phyloP scores from a whole-genome alignment of 2,797 vertebrate species.

The Petrocephalus sullivani region DNA sequence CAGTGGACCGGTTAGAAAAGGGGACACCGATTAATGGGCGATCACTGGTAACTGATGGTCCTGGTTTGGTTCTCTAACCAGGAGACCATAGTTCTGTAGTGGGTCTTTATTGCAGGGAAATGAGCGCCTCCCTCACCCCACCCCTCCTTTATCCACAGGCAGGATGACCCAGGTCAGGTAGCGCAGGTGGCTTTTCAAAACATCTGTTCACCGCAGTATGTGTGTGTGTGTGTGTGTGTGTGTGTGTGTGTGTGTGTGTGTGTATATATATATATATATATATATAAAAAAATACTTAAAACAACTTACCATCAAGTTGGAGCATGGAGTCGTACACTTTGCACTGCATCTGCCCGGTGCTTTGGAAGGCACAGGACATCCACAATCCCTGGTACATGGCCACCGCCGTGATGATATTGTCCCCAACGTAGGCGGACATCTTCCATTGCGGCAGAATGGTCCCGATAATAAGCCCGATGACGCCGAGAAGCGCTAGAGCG shows the following conservation, averaged over 20 bases:
- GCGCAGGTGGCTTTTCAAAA: background rate
- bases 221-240: too few relatives aligned
- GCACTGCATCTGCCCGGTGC: slow-evolving; percentile 80
- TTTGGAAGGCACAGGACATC: slow-evolving; percentile 84
- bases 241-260: too few relatives aligned
- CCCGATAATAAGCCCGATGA: slow-evolving; percentile 69
- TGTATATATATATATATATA: too few relatives aligned
- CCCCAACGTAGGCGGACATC: slow-evolving; percentile 77
- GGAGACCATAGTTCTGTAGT: background rate
- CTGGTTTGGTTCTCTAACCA: background rate
- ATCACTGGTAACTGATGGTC: background rate
- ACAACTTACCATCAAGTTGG: slow-evolving; percentile 67
- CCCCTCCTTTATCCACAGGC: background rate
- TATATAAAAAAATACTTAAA: background rate
- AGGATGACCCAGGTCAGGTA: background rate
- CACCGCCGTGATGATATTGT: slow-evolving; percentile 80
- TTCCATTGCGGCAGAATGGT: slow-evolving; percentile 86
- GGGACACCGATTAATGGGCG: background rate
- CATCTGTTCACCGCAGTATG: background rate
- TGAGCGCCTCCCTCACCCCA: background rate
- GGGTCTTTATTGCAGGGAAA: background rate
- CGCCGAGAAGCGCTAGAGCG: slow-evolving; percentile 63
- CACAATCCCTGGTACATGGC: slow-evolving; percentile 80
- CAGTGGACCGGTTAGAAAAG: background rate
- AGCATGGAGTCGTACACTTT: slow-evolving; percentile 83